These are phyloP conservation scores for Yoshiicerus persimilis DNA, from an alignment of 1,140 invertebrate genomes.

Conservation along the genomic window DNA sequence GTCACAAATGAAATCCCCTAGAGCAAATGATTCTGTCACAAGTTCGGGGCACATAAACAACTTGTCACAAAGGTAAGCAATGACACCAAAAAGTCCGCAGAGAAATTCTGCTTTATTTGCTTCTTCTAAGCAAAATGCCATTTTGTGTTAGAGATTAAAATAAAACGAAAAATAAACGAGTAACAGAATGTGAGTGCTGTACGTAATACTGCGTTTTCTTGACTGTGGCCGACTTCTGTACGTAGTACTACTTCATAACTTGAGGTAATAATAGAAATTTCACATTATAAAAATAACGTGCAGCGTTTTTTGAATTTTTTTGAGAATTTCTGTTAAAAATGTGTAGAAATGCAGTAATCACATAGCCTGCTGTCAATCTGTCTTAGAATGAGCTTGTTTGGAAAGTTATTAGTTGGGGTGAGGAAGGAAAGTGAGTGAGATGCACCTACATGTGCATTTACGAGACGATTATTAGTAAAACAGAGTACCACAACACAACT, in stretches of 20 bases:
- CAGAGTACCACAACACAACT: constrained; percentile 25
- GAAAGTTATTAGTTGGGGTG: background rate
- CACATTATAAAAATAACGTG: background rate
- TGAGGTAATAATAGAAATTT: no score
- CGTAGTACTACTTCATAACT: no score
- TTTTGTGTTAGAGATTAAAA: no score
- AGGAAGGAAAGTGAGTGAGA: background rate
- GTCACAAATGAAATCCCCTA: background rate
- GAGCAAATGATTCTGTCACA: background rate
- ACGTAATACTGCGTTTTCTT: no score
- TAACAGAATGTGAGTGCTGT: no score
- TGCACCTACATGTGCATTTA: background rate
- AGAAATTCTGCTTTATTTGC: background rate
- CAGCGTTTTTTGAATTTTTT: background rate
- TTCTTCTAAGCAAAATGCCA: background rate
- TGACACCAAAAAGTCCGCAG: background rate
- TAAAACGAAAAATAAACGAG: no score
- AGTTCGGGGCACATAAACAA: background rate
- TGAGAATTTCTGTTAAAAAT: background rate
- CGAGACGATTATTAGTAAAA: background rate
- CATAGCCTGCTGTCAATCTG: background rate
- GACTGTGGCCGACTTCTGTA: no score
- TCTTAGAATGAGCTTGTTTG: no score
- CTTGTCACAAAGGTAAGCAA: background rate
- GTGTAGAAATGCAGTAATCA: background rate